phyloP scores from a whole-genome alignment of 2,113 vertebrate species.

The Melanerpes aurifrons region DNA sequence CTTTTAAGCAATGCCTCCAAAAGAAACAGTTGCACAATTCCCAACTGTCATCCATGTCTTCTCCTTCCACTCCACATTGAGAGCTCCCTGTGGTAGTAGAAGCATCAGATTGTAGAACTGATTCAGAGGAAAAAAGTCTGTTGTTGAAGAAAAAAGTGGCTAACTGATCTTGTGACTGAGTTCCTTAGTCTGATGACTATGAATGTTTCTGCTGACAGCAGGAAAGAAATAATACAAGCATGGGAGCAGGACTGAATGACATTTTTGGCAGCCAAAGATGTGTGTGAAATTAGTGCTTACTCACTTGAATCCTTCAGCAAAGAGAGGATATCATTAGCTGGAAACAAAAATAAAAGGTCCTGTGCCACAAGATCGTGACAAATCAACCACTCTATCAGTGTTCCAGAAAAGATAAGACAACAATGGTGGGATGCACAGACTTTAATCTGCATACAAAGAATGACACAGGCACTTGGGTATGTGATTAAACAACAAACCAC shows the following conservation, averaged over 20 bases:
- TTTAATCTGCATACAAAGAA: not conserved
- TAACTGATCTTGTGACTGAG: not conserved
- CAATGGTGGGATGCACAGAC: not conserved
- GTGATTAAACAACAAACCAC: not conserved
- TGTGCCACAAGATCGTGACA: not conserved
- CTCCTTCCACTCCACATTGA: not conserved
- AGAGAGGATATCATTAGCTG: not conserved
- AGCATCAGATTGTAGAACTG: not conserved
- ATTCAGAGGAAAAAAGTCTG: not conserved
- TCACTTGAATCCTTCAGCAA: not conserved
- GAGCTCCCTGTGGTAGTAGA: not conserved
- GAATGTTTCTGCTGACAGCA: slow-evolving; percentile 56
- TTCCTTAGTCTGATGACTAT: slow-evolving; percentile 15
- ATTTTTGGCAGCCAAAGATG: not conserved
- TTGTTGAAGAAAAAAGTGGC: not conserved
- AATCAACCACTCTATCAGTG: not conserved
- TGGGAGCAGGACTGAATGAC: slow-evolving; percentile 12
- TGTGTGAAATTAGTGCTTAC: not conserved
- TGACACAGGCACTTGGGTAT: not conserved
- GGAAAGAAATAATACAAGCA: slow-evolving; percentile 8
- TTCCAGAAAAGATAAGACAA: not conserved
- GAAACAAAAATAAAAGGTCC: not conserved
- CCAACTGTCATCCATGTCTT: not conserved
- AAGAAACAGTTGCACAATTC: not conserved
- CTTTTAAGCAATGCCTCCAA: not conserved